Percentiles rank a stretch among this genome's conserved stretches.
Evolutionary conservation across 2,888 invertebrate species (phyloP).

Genomic region (Psylliodes chrysocephalus): DNA sequence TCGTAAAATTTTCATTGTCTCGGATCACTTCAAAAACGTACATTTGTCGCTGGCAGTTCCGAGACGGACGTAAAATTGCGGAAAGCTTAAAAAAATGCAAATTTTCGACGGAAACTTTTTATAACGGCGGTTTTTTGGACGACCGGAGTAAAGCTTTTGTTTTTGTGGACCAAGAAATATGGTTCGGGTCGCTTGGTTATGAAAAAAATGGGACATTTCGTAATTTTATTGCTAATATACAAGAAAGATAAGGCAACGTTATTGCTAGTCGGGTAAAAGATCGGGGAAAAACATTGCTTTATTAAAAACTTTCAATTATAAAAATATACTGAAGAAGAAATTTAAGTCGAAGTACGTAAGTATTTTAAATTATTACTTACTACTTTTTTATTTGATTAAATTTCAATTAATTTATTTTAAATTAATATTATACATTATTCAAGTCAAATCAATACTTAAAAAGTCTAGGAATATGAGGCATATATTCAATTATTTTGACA

Average conservation of each 20-base stretch:
- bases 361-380: no score
- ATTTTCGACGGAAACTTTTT: constrained; percentile 35
- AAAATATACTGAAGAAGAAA: no score
- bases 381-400: no score
- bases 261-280: neutral
- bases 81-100: constrained; percentile 36
- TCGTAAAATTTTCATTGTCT: constrained; percentile 53
- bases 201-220: constrained; percentile 3
- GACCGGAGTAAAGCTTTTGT: constrained; percentile 6
- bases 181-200: constrained; percentile 9
- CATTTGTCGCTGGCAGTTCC: constrained; percentile 29
- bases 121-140: constrained; percentile 20
- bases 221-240: constrained; percentile 21
- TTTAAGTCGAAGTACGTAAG: no score
- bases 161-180: constrained; percentile 16
- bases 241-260: constrained; percentile 8
- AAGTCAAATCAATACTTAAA: no score
- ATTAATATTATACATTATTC: no score
- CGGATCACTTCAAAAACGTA: constrained; percentile 32
- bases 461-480: no score
- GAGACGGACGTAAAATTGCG: constrained; percentile 33
- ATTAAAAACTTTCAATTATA: no score
- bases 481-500: no score
- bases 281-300: neutral
- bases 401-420: no score